A percentile compares a stretch with the other conserved stretches of the same genome.
Evolutionary conservation across 2,113 vertebrate species (phyloP).

Genomic region (Cephalopterus ornatus): DNA sequence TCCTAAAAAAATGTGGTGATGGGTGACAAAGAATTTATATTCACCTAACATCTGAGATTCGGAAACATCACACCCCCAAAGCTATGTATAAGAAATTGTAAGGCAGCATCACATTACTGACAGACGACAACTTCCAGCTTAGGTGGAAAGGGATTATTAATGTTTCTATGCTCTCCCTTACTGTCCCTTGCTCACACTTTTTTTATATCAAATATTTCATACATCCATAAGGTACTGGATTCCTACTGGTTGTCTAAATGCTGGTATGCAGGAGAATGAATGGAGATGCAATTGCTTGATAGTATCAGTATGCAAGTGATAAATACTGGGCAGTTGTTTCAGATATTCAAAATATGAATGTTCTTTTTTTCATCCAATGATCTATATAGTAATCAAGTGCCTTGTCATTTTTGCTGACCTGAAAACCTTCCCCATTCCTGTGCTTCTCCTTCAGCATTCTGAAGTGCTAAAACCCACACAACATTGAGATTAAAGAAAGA

Average conservation of each 20-base stretch:
- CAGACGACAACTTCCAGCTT: background rate
- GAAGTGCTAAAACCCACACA: accelerated
- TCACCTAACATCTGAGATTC: background rate
- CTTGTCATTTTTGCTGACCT: background rate
- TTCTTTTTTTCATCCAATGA: background rate
- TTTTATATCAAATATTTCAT: background rate
- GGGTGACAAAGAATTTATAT: background rate
- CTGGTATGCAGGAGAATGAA: background rate
- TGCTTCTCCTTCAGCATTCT: background rate
- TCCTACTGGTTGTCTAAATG: background rate
- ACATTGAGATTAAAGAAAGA: background rate
- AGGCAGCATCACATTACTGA: background rate
- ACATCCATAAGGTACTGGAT: background rate
- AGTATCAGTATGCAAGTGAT: background rate
- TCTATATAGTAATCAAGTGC: background rate
- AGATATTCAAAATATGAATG: background rate
- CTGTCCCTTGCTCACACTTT: background rate
- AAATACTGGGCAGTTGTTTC: background rate
- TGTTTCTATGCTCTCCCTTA: background rate
- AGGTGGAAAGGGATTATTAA: background rate
- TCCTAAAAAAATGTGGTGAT: background rate
- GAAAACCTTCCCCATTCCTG: background rate
- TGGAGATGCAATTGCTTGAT: background rate
- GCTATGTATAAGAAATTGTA: background rate
- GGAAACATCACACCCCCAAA: background rate